phyloP scores from a whole-genome alignment of 2,888 invertebrate genomes.

The Anagyrus pseudococci region DNA sequence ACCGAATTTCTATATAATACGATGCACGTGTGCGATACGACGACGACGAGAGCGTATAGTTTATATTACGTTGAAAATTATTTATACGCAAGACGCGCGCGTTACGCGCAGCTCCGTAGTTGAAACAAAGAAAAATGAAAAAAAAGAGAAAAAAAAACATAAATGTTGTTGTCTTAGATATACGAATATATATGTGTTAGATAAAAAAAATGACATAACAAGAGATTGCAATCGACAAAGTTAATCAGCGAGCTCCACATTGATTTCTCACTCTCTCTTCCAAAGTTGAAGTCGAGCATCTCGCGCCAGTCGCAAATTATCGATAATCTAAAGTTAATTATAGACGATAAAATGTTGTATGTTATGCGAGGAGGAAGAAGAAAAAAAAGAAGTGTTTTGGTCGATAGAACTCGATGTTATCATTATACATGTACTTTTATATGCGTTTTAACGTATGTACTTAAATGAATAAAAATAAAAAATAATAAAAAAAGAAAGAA shows the following conservation, averaged over 20 bases:
- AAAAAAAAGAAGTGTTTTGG: background rate
- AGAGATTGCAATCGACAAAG: background rate
- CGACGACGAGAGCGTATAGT: background rate
- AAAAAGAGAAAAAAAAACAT: slow-evolving; percentile 6
- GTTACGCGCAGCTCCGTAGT: slow-evolving; percentile 1
- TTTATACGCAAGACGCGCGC: background rate
- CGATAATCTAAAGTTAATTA: slow-evolving; percentile 4
- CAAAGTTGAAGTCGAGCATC: slow-evolving; percentile 9
- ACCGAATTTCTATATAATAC: slow-evolving; percentile 13
- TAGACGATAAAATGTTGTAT: slow-evolving; percentile 18
- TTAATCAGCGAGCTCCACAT: background rate
- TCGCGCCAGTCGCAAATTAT: background rate
- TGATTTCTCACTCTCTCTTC: slow-evolving; percentile 7
- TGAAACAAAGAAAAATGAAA: slow-evolving; percentile 2
- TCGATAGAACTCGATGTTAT: slow-evolving; percentile 25
- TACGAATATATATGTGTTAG: slow-evolving; percentile 6
- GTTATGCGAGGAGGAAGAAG: background rate
- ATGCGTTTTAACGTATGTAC: slow-evolving; percentile 30
- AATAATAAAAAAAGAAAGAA: no score
- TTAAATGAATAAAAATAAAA: background rate
- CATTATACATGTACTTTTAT: slow-evolving; percentile 29
- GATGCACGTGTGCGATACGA: background rate
- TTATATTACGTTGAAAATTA: background rate
- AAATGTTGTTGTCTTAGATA: slow-evolving; percentile 17
- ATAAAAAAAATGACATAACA: slow-evolving; percentile 8